These are phyloP conservation scores for Zelleria hepariella DNA, from an alignment of 2,888 invertebrate genomes.

Conservation along the genomic window DNA sequence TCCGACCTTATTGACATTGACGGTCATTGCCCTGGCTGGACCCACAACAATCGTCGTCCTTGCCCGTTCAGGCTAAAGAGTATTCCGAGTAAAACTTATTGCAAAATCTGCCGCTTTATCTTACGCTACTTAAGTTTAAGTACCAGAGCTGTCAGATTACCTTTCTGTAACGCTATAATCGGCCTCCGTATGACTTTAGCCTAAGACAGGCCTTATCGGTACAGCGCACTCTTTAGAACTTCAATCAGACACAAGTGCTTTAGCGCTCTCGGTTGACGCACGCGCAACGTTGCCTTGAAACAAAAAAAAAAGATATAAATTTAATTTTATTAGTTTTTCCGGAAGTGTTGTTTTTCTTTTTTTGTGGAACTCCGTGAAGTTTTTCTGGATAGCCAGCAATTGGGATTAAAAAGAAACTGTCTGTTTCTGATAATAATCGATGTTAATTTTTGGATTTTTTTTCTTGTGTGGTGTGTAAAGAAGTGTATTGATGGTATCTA, in stretches of 20 bases:
- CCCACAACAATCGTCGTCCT: too few relatives aligned
- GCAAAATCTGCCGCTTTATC: too few relatives aligned
- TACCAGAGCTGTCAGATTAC: too few relatives aligned
- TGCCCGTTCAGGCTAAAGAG: too few relatives aligned
- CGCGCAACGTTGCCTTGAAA: background rate
- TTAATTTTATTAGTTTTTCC: background rate
- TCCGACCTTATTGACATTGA: too few relatives aligned
- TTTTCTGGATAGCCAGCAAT: background rate
- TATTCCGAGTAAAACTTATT: too few relatives aligned
- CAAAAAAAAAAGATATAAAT: background rate
- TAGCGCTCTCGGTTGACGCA: background rate
- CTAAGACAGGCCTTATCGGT: background rate
- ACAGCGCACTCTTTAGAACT: background rate
- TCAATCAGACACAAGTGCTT: background rate
- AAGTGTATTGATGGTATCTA: background rate
- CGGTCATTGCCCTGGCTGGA: too few relatives aligned
- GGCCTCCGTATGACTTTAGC: background rate
- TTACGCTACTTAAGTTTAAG: too few relatives aligned
- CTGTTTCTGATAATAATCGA: too few relatives aligned
- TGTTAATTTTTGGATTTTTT: background rate
- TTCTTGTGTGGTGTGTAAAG: background rate
- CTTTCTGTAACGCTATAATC: too few relatives aligned
- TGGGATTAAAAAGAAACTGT: background rate
- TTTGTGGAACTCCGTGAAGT: background rate
- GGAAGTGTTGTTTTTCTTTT: background rate